These are phyloP conservation scores for Hoplodrina ambigua DNA, from an alignment of 2,888 invertebrate genomes.

Conservation along the genomic window DNA sequence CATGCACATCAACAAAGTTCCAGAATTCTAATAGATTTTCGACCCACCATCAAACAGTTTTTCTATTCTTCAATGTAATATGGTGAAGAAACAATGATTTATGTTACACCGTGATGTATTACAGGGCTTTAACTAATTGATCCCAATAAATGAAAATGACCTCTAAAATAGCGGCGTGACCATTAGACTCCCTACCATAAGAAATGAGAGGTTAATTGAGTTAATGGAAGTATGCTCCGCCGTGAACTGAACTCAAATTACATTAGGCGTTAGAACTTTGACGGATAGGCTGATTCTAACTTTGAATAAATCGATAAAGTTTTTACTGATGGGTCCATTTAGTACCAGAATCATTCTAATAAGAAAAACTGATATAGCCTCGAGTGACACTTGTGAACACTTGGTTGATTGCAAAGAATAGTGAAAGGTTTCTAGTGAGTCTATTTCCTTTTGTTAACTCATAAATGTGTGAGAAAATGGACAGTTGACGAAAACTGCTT, in stretches of 20 bases:
- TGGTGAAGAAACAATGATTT: conserved; percentile 37
- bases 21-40: conserved; percentile 5
- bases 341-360: neutral
- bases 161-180: conserved; percentile 77
- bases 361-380: conserved; percentile 10
- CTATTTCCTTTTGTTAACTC: conserved; percentile 33
- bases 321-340: conserved; percentile 17
- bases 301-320: conserved; percentile 43
- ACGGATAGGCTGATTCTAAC: conserved; percentile 41
- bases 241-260: conserved; percentile 67
- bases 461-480: conserved; percentile 46
- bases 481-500: conserved; percentile 37
- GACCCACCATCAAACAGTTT: conserved; percentile 10
- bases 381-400: neutral
- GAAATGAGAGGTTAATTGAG: conserved; percentile 86
- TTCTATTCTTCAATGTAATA: conserved; percentile 6
- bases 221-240: conserved; percentile 75
- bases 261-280: conserved; percentile 57
- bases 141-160: conserved; percentile 83
- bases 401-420: conserved; percentile 16
- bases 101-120: conserved; percentile 27
- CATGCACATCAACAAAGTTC: conserved; percentile 7
- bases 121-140: conserved; percentile 78
- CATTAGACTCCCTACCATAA: conserved; percentile 78
- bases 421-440: conserved; percentile 33